These are phyloP conservation scores for Catostomus latipinnis DNA, from an alignment of 2,797 vertebrate genomes.

Conservation along the genomic window DNA sequence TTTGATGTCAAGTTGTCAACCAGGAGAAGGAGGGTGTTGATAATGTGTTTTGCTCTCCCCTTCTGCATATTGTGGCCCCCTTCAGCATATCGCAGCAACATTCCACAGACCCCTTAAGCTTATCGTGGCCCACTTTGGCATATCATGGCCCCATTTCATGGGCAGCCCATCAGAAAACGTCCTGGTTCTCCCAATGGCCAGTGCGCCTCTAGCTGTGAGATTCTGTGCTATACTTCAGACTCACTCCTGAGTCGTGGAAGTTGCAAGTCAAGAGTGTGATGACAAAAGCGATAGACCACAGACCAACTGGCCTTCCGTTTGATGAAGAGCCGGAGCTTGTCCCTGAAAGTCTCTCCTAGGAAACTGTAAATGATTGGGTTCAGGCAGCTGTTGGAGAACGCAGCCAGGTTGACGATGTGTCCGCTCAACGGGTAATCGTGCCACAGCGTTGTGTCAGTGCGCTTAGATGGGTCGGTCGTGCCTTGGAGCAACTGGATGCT, in stretches of 20 bases:
- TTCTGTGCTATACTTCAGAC: slow-evolving; percentile 74
- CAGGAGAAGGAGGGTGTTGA: too few relatives aligned
- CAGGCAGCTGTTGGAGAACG: slow-evolving; percentile 97
- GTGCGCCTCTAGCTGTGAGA: neutral
- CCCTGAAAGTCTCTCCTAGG: slow-evolving; percentile 95
- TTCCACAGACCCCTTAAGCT: neutral
- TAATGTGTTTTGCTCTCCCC: too few relatives aligned
- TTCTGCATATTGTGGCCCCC: too few relatives aligned
- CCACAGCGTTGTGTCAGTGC: slow-evolving; percentile 84
- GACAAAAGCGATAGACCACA: slow-evolving; percentile 87
- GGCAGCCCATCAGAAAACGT: too few relatives aligned
- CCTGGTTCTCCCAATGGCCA: too few relatives aligned
- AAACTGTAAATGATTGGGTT: slow-evolving; percentile 99
- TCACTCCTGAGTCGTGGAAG: slow-evolving; percentile 81
- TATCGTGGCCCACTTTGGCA: neutral
- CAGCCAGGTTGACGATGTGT: slow-evolving; percentile 95
- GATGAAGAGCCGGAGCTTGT: slow-evolving; percentile 92
- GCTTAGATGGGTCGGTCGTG: slow-evolving; percentile 77
- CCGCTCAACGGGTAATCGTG: slow-evolving; percentile 92
- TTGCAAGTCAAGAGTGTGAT: slow-evolving; percentile 85
- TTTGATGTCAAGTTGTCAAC: too few relatives aligned
- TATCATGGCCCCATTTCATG: too few relatives aligned
- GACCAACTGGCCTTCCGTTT: slow-evolving; percentile 90
- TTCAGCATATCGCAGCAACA: too few relatives aligned
- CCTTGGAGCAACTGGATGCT: slow-evolving; percentile 93